Base-by-base conservation (phyloP, 1,140 invertebrate genomes). In the Pogonus chalceus region DNA sequence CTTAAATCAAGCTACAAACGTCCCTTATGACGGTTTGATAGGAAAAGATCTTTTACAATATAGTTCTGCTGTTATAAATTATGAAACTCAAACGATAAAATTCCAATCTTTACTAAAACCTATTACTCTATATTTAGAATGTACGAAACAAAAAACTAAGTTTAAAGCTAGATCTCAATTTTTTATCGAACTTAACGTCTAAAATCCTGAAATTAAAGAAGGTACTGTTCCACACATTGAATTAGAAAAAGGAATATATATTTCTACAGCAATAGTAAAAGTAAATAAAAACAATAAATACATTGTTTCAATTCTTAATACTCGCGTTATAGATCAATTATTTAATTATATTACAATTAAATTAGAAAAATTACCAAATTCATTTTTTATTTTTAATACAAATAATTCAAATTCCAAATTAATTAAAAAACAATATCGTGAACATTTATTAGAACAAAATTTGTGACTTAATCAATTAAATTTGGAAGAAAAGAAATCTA, bases 21-120 rank as follows among this genome's bases (percentile, higher is more conserved):
- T 53, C 24, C 52, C 52, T 16, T 53, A 39, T 21, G 52, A 43
- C 20, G 52, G 52, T 16, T 14, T 53, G 23, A 39, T 53, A 23
- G 52, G 52, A 22, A 31, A 53, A 20, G 52, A 53, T 20, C 24
- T 53, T 23, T 26, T 53, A 2, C 35, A 39, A 23, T 2, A 2
- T 2, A 31, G 39, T 23, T 2, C 20, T 16, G 21, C 52, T 16
- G 26, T 2, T 2, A 53, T 47, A 4, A 24, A 53, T 53, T 53
- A 46, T 47, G 21, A 23, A 20, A 53, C 35, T 46, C 35, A 20
- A 12, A 23, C 35, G 3, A 23, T 53, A 16, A 35, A 39, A 16
- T 20, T 46, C 21, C 7, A 23, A 20, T 47, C 20, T 16, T 39
- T 46, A 16, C 18, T 16, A 16, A 16, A 16, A n/a, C 39, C 39